Evolutionary conservation across 2,113 vertebrate genomes (phyloP).

Genomic region (Actinemys pallida): DNA sequence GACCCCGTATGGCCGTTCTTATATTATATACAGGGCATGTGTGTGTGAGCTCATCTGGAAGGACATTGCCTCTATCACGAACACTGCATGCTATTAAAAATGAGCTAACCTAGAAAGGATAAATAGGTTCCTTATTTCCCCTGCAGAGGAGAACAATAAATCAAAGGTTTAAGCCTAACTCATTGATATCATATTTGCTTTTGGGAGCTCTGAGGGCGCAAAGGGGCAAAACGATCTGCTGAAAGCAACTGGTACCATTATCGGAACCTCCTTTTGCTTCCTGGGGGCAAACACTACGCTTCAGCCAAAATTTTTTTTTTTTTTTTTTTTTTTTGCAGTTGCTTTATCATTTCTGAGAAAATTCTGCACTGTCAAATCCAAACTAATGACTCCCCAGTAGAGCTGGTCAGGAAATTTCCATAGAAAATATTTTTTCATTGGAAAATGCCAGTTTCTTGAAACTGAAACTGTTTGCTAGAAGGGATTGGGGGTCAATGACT

Average conservation of each 20-base stretch:
- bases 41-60: no score
- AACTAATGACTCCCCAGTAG: neutral
- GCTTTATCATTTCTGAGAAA: neutral
- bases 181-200: neutral
- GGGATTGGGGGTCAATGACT: neutral
- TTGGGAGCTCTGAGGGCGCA: neutral
- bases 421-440: neutral
- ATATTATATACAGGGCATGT: neutral
- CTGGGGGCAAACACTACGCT: neutral
- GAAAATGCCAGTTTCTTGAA: neutral
- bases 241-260: neutral
- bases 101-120: neutral
- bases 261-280: neutral
- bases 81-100: neutral
- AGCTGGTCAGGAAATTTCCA: neutral
- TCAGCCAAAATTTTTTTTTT: no score
- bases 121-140: neutral
- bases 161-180: neutral
- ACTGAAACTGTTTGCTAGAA: neutral
- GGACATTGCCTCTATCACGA: no score
- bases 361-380: neutral
- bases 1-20: no score
- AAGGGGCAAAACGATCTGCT: neutral
- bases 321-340: no score
- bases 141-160: neutral